These are phyloP conservation scores for Gracilinanus agilis DNA, from an alignment of 2,113 vertebrate species.

Conservation along the genomic window DNA sequence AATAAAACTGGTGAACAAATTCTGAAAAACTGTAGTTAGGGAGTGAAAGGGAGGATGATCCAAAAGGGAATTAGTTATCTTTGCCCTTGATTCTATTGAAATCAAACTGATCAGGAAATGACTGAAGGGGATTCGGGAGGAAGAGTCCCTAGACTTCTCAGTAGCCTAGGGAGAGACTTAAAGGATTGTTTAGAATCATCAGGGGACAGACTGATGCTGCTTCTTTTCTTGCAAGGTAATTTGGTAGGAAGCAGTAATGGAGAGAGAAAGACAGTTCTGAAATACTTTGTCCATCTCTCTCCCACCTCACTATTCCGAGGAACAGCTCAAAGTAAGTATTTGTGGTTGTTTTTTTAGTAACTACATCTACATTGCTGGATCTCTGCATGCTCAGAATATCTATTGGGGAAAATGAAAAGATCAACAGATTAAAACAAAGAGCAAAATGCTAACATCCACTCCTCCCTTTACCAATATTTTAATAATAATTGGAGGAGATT, in stretches of 20 bases:
- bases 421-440: slow-evolving; percentile 23
- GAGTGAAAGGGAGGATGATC: background rate
- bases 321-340: background rate
- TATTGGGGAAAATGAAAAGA: background rate
- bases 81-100: slow-evolving; percentile 9
- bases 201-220: background rate
- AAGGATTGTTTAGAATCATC: background rate
- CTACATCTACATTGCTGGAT: background rate
- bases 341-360: background rate
- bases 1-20: background rate
- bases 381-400: background rate
- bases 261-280: background rate
- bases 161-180: background rate
- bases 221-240: background rate
- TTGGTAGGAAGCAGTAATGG: background rate
- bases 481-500: background rate
- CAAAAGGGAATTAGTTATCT: background rate
- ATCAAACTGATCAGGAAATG: background rate
- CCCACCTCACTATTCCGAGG: background rate
- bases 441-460: background rate
- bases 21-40: background rate
- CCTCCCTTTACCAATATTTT: background rate
- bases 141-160: background rate
- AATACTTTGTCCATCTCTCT: background rate
- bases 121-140: background rate